Percentiles rank a stretch among this genome's conserved stretches.
Conservation (phyloP, 1,140 invertebrate species). For the Aphis gossypii region DNA sequence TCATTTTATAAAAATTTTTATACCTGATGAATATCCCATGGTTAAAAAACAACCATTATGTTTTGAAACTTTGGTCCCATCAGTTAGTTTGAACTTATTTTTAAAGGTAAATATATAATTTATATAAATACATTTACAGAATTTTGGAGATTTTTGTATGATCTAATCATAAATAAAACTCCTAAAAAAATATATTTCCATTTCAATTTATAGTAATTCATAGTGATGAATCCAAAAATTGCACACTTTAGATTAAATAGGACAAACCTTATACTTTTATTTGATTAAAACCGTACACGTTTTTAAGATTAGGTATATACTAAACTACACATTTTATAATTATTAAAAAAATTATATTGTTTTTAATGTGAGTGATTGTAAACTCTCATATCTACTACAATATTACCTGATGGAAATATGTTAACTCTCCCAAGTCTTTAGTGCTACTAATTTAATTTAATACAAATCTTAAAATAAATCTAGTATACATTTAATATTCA, state of each 20-base stretch:
- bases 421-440: no score
- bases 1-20: conserved; percentile 42
- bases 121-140: background rate
- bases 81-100: background rate
- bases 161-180: background rate
- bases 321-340: background rate
- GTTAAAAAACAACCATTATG: background rate
- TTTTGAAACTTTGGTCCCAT: conserved; percentile 29
- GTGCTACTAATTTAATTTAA: no score
- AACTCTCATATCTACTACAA: no score
- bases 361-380: no score
- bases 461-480: no score
- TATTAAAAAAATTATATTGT: background rate
- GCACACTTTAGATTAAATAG: background rate
- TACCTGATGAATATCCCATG: conserved; percentile 26
- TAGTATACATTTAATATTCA: no score
- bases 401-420: no score
- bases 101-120: conserved; percentile 36
- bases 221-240: background rate
- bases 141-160: background rate
- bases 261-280: no score
- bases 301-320: no score
- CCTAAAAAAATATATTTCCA: accelerated
- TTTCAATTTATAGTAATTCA: background rate
- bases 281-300: no score